Percentiles rank a stretch among this genome's conserved stretches.
phyloP scores from a whole-genome alignment of 2,888 invertebrate genomes.

The Pyralis farinalis region DNA sequence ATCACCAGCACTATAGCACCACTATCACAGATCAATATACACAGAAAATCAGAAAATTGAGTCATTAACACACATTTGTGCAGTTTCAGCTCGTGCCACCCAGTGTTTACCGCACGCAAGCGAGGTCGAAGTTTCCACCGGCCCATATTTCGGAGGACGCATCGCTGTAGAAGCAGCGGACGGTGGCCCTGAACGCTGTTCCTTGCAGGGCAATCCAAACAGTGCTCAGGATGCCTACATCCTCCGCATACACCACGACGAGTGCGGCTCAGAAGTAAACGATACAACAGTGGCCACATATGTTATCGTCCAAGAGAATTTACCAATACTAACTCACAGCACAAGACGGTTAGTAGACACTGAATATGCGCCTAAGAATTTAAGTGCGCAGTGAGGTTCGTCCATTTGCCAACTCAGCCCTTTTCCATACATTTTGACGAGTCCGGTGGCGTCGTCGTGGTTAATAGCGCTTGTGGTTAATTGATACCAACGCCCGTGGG shows the following conservation, averaged over 20 bases:
- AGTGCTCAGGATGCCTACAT: slow-evolving; percentile 88
- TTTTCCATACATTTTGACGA: no score
- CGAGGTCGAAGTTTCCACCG: slow-evolving; percentile 91
- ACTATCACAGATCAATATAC: no score
- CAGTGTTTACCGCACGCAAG: slow-evolving; percentile 90
- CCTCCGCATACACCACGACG: slow-evolving; percentile 86
- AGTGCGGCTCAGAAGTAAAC: slow-evolving; percentile 88
- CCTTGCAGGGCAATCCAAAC: slow-evolving; percentile 87
- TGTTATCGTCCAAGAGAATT: slow-evolving; percentile 91
- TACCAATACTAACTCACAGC: slow-evolving; percentile 91
- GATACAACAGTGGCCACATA: slow-evolving; percentile 91
- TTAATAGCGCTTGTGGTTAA: no score
- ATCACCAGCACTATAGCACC: no score
- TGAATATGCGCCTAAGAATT: no score
- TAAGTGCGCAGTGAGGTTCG: no score
- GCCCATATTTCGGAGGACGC: slow-evolving; percentile 89
- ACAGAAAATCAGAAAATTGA: no score
- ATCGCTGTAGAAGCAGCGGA: slow-evolving; percentile 88
- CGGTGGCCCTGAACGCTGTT: slow-evolving; percentile 85
- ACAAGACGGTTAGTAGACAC: slow-evolving; percentile 85
- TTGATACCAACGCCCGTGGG: no score
- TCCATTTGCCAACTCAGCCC: no score
- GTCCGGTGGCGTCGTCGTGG: no score
- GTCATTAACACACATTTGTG: slow-evolving; percentile 9
- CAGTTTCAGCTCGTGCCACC: slow-evolving; percentile 91